phyloP scores from a whole-genome alignment of 1,140 invertebrate genomes.

The Dinoponera quadriceps region DNA sequence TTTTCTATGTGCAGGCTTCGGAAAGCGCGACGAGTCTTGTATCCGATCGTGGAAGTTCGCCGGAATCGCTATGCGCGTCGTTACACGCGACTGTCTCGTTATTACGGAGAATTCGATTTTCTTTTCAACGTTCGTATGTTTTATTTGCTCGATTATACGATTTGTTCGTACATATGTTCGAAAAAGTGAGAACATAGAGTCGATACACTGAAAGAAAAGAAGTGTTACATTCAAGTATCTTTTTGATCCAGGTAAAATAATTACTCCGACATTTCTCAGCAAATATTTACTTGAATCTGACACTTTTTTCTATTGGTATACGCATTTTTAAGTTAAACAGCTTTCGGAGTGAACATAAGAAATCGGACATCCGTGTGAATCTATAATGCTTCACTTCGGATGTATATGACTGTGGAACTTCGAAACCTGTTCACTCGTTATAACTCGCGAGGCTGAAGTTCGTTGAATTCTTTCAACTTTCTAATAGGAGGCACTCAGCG shows the following conservation, averaged over 20 bases:
- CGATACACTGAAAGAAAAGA: too few species aligned
- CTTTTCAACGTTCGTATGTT: too few species aligned
- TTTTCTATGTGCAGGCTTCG: background rate
- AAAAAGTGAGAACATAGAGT: too few species aligned
- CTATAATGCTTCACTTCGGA: background rate
- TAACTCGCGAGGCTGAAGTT: background rate
- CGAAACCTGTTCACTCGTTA: background rate
- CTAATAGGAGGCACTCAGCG: background rate
- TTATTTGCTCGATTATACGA: too few species aligned
- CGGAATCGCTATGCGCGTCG: background rate
- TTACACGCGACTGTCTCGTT: background rate
- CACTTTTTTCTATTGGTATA: too few species aligned
- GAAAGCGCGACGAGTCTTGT: constrained; percentile 2
- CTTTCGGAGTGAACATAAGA: background rate
- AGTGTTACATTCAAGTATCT: too few species aligned
- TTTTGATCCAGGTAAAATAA: too few species aligned
- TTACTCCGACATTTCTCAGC: too few species aligned
- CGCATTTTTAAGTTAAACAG: too few species aligned
- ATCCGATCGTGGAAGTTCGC: background rate
- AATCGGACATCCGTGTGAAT: background rate
- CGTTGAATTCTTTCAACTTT: background rate
- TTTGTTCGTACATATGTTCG: too few species aligned
- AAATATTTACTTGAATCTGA: too few species aligned
- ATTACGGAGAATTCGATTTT: background rate
- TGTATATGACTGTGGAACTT: background rate